phyloP scores from a whole-genome alignment of 2,888 invertebrate species.

The Ichneumon xanthorius region DNA sequence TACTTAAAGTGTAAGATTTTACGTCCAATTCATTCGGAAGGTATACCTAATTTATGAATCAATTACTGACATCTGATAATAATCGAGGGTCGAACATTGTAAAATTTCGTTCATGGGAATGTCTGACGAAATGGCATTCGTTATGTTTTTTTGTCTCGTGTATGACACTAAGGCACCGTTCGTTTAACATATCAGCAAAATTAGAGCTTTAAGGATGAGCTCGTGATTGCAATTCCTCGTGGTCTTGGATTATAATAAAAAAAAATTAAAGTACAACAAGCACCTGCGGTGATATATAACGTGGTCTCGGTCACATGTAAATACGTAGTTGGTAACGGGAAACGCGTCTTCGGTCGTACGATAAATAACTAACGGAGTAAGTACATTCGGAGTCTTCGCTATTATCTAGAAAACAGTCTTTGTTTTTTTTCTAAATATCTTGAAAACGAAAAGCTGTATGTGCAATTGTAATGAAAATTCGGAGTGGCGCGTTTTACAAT shows the following conservation, averaged over 20 bases:
- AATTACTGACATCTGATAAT: constrained; percentile 12
- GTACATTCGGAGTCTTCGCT: constrained; percentile 57
- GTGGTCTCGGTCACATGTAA: constrained; percentile 16
- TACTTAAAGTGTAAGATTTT: constrained; percentile 47
- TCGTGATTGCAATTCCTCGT: constrained; percentile 48
- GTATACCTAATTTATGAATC: constrained; percentile 58
- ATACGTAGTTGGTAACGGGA: constrained; percentile 31
- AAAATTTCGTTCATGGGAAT: constrained; percentile 57
- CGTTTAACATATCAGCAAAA: constrained; percentile 55
- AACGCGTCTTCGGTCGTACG: constrained; percentile 40
- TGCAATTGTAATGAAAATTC: constrained; percentile 47
- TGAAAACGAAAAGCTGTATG: constrained; percentile 43
- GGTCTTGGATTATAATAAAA: constrained; percentile 13
- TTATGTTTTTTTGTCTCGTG: constrained; percentile 51
- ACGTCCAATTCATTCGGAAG: constrained; percentile 62
- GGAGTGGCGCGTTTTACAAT: constrained; percentile 29
- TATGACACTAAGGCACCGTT: constrained; percentile 69
- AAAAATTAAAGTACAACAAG: constrained; percentile 55
- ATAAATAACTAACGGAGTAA: constrained; percentile 55
- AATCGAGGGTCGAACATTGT: constrained; percentile 44
- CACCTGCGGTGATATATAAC: constrained; percentile 49
- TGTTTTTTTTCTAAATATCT: constrained; percentile 34
- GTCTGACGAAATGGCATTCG: constrained; percentile 58
- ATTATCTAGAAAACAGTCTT: constrained; percentile 60
- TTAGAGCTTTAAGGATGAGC: constrained; percentile 8